phyloP scores from a whole-genome alignment of 2,113 vertebrate genomes.

The Caracal caracal region DNA sequence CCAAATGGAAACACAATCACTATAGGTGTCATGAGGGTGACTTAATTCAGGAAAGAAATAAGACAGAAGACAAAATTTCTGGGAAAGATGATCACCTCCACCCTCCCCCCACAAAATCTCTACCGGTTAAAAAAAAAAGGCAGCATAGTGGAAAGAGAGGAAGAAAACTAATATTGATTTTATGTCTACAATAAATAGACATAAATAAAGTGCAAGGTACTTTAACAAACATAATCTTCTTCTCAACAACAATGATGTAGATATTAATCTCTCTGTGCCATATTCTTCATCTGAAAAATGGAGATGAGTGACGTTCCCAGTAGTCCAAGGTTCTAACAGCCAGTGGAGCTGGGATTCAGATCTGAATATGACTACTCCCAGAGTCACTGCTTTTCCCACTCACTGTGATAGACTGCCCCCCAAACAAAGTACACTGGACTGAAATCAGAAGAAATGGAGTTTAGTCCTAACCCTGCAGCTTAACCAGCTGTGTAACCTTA shows the following conservation, averaged over 20 bases:
- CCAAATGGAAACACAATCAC: conserved; percentile 35
- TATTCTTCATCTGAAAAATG: background rate
- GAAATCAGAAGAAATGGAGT: background rate
- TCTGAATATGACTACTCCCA: background rate
- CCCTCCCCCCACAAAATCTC: background rate
- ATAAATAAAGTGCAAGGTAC: background rate
- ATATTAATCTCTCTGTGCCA: background rate
- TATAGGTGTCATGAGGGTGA: background rate
- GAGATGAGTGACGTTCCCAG: background rate
- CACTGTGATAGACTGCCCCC: background rate
- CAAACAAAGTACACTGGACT: background rate
- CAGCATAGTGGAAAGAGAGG: background rate
- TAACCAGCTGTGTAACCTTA: background rate
- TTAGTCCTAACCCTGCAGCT: background rate
- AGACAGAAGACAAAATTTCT: background rate
- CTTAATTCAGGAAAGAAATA: conserved; percentile 45
- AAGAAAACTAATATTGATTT: background rate
- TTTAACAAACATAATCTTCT: background rate
- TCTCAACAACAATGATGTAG: background rate
- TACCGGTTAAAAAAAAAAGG: background rate
- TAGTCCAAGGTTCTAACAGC: background rate
- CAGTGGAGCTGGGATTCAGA: background rate
- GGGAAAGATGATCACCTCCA: background rate
- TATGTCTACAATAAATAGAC: background rate
- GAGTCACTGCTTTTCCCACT: background rate